Conservation (phyloP, 2,888 invertebrate genomes). For the Ectobius pallidus region DNA sequence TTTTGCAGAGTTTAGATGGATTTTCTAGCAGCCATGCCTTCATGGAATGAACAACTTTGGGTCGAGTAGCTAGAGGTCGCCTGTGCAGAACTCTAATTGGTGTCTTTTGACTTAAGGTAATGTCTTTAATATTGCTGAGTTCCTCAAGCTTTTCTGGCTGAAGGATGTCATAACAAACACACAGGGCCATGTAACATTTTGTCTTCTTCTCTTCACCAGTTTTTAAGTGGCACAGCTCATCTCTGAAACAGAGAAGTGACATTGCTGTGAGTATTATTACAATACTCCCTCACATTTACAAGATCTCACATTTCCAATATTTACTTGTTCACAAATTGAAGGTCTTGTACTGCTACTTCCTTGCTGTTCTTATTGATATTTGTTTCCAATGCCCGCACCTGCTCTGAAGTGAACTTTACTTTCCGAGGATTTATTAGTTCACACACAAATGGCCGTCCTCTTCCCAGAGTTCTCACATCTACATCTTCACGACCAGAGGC, state of each 20-base stretch:
- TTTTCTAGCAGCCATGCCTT: conserved; percentile 55
- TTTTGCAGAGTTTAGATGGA: conserved; percentile 29
- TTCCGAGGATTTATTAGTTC: conserved; percentile 76
- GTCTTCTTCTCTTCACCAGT: conserved; percentile 86
- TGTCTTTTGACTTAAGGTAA: conserved; percentile 78
- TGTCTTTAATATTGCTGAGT: conserved; percentile 59
- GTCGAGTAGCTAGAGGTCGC: conserved; percentile 73
- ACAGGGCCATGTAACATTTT: conserved; percentile 86
- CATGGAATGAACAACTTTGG: conserved; percentile 69
- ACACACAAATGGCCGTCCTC: conserved; percentile 91
- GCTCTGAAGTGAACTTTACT: conserved; percentile 58
- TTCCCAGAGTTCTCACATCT: conserved; percentile 91
- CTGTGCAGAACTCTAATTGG: conserved; percentile 90
- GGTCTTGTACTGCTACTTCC: conserved; percentile 63
- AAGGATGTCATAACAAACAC: conserved; percentile 60
- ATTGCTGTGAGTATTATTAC: too few species aligned
- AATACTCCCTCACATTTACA: too few species aligned
- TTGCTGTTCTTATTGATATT: conserved; percentile 62
- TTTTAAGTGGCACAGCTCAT: conserved; percentile 73
- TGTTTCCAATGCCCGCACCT: conserved; percentile 63
- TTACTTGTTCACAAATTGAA: conserved; percentile 69
- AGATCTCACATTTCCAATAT: too few species aligned
- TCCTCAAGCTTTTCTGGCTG: conserved; percentile 52
- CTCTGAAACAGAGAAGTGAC: conserved; percentile 56
- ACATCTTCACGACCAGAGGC: conserved; percentile 97